phyloP scores from a whole-genome alignment of 2,113 vertebrate genomes.

The Eublepharis macularius region DNA sequence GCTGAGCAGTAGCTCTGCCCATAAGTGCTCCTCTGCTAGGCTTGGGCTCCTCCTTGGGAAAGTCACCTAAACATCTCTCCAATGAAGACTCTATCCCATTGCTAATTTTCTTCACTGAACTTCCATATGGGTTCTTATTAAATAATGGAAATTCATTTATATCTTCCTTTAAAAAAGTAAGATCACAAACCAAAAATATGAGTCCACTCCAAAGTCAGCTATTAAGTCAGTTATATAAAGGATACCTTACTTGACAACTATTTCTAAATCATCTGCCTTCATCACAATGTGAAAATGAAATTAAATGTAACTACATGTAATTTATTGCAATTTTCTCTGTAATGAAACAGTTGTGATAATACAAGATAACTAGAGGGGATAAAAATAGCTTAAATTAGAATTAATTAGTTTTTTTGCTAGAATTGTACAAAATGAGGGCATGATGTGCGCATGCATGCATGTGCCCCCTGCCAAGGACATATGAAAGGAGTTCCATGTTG shows the following conservation, averaged over 20 bases:
- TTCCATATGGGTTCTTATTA: no score
- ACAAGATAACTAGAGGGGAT: background rate
- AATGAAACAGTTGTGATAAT: background rate
- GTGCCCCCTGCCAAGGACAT: background rate
- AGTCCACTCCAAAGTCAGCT: background rate
- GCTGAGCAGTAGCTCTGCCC: no score
- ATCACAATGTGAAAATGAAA: background rate
- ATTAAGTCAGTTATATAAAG: background rate
- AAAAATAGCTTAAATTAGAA: background rate
- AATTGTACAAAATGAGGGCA: background rate
- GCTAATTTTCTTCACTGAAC: no score
- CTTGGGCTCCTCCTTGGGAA: no score
- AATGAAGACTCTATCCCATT: no score
- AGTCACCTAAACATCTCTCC: no score
- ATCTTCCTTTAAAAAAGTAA: background rate
- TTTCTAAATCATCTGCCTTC: background rate
- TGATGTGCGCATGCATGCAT: background rate
- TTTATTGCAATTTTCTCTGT: background rate
- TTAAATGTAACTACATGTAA: background rate
- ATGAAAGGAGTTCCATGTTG: background rate
- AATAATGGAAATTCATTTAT: background rate
- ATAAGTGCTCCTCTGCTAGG: no score
- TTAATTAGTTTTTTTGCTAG: background rate
- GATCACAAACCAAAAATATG: background rate
- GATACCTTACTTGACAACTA: background rate